These are phyloP conservation scores for Brachypteracias leptosomus DNA, from an alignment of 2,113 vertebrate species.

Conservation along the genomic window DNA sequence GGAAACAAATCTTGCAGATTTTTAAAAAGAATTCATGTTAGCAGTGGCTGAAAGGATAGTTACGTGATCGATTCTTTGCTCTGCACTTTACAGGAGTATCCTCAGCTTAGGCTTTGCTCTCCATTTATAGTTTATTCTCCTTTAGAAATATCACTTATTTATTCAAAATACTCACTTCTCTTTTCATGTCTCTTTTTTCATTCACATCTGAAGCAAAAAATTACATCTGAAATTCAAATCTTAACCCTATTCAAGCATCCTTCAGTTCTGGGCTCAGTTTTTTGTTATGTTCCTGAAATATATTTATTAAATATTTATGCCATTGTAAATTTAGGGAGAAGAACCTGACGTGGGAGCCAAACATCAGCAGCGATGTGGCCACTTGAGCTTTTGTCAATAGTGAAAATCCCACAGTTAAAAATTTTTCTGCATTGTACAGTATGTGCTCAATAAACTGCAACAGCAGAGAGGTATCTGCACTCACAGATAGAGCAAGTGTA, in stretches of 20 bases:
- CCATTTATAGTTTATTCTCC: not conserved
- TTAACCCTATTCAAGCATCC: fast-evolving
- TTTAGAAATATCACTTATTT: not conserved
- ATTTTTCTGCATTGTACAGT: not conserved
- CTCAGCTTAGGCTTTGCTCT: not conserved
- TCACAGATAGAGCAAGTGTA: fast-evolving
- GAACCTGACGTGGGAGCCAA: not conserved
- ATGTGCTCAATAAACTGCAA: not conserved
- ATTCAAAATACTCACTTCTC: not conserved
- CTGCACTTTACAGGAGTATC: not conserved
- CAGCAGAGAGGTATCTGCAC: not conserved
- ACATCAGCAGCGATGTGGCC: not conserved
- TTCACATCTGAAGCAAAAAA: not conserved
- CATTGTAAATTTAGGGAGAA: not conserved
- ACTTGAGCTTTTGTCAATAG: not conserved
- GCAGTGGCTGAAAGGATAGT: not conserved
- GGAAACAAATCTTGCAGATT: not conserved
- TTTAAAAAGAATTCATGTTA: not conserved
- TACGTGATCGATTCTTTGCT: not conserved
- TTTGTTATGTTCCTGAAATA: not conserved
- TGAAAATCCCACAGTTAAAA: not conserved
- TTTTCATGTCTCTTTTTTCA: not conserved
- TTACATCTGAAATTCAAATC: not conserved
- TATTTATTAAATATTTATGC: not conserved
- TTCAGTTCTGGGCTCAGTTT: not conserved